These are phyloP conservation scores for Tenthredo scrophulariae DNA, from an alignment of 2,888 invertebrate genomes.

Conservation along the genomic window DNA sequence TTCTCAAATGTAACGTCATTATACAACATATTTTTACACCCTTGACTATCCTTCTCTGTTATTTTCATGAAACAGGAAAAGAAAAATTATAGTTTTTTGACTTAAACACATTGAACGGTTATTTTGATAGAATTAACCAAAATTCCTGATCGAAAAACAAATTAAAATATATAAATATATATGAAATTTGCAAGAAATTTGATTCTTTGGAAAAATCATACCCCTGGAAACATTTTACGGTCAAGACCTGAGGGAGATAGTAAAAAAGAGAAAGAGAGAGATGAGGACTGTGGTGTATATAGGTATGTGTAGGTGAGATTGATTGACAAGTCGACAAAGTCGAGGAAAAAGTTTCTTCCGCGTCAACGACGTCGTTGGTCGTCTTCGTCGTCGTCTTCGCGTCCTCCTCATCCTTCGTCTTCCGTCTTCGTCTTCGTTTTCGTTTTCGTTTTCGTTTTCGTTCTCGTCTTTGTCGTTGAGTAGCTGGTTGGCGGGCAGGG, in stretches of 20 bases:
- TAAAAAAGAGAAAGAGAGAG: slow-evolving; percentile 23
- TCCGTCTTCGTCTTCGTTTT: background rate
- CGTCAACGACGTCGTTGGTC: slow-evolving; percentile 23
- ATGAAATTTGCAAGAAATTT: background rate
- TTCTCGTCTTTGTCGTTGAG: slow-evolving; percentile 21
- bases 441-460: background rate
- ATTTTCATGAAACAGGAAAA: no score
- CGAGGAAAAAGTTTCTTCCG: slow-evolving; percentile 38
- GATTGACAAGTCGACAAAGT: slow-evolving; percentile 51
- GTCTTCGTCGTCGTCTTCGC: background rate
- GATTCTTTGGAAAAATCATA: background rate
- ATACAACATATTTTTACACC: background rate
- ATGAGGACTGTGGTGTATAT: slow-evolving; percentile 52
- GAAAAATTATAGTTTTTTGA: no score
- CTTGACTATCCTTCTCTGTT: background rate
- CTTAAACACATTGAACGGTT: no score
- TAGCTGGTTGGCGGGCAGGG: slow-evolving; percentile 47
- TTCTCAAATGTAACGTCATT: background rate
- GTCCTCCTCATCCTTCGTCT: background rate
- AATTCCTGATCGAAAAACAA: no score
- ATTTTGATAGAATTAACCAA: no score
- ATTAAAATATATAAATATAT: background rate
- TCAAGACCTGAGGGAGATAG: slow-evolving; percentile 13
- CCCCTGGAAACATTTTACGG: background rate
- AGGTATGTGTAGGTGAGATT: slow-evolving; percentile 28